Evolutionary conservation across 2,113 vertebrate genomes (phyloP), one percentile per base, ranked within the genome.

Genomic region (Pseudorasbora parva): DNA sequence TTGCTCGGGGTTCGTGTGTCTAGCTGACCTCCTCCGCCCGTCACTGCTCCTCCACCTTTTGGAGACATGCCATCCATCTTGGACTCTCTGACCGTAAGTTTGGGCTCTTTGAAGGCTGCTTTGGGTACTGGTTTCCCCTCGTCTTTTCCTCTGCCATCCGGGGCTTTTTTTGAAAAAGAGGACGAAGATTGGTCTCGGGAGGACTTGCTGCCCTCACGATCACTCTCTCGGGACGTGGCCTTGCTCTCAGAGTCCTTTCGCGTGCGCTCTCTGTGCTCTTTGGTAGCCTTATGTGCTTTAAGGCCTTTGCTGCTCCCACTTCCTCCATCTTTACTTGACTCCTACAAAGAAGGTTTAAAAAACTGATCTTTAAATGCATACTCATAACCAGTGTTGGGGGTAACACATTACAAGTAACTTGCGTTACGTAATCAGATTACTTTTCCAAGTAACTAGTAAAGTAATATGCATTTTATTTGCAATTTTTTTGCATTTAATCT

Each of bases 201-300:
- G 2, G 90, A 88, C 78, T 94, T 94, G 88, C 73, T 92, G 41
- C 93, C 94, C 8, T 98, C 97, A 1, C 96, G 92, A 72, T 98
- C 97, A 0, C 92, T 93, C 86, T 95, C 94, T 45, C 89, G 96
- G 41, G 95, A 94, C 5, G 95, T 88, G 82, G 91, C 91, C 93
- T 97, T 98, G 92, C 96, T 97, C 93, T 99, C 97, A 0, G 97
- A 97, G 94, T 99, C 97, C 92, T 98, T 99, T 73, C 96, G 93
- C 0, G 96, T 95, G 27, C 96, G 93, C 77, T 99, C 97, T 0
- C 96, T 94, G 88, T 98, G 97, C 87, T 99, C 97, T 94, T 98
- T 97, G 90, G 96, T 94, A 37, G 95, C 89, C 82, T 98, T 99
- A 92, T 98, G 97, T 0, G 95, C 94, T 90, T 99, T 98, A 82